Percentiles rank a stretch among this genome's conserved stretches.
phyloP scores from a whole-genome alignment of 2,888 invertebrate genomes.

The Lucinisca nassula region DNA sequence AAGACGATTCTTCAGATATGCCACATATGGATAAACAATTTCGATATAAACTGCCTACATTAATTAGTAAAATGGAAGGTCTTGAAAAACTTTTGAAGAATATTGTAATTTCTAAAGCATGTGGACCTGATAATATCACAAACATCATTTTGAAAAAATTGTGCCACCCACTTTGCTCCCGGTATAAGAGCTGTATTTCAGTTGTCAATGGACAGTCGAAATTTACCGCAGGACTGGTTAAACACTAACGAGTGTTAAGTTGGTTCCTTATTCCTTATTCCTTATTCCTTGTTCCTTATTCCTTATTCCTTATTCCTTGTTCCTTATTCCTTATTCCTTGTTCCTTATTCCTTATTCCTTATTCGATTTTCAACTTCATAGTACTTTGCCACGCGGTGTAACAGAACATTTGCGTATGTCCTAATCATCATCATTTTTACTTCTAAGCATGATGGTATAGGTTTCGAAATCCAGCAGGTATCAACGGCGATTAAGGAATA shows the following conservation, averaged over 20 bases:
- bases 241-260: conserved; percentile 17
- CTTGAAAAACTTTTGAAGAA: background rate
- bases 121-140: conserved; percentile 18
- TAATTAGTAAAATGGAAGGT: background rate
- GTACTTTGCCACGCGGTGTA: too few relatives aligned
- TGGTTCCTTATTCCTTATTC: too few relatives aligned
- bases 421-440: too few relatives aligned
- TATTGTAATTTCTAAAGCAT: conserved; percentile 34
- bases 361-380: too few relatives aligned
- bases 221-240: conserved; percentile 12
- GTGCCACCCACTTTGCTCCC: conserved; percentile 34
- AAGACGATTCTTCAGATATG: background rate
- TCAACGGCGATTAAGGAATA: too few relatives aligned
- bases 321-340: too few relatives aligned
- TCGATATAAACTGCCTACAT: background rate
- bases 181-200: conserved; percentile 13
- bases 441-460: too few relatives aligned
- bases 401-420: too few relatives aligned
- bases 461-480: too few relatives aligned
- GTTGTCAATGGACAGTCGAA: background rate
- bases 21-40: background rate
- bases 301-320: too few relatives aligned
- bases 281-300: too few relatives aligned
- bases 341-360: too few relatives aligned
- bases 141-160: conserved; percentile 20